A percentile compares a stretch with the other conserved stretches of the same genome.
Conservation (phyloP, 2,113 vertebrate species). For the Taxidea taxus region DNA sequence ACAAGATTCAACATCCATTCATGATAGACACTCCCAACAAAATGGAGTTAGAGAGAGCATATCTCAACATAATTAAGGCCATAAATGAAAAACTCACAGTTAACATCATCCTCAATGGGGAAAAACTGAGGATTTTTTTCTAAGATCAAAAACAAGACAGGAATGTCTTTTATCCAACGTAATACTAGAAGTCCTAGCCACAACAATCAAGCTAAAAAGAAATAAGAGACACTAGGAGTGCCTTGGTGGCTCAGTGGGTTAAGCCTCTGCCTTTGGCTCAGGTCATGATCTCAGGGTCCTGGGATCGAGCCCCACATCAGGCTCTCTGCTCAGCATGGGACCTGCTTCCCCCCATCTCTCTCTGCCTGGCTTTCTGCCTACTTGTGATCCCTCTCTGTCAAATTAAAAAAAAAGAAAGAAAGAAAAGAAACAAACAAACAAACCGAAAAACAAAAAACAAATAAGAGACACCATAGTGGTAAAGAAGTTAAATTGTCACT, state of each 20-base stretch:
- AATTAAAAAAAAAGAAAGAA: too few relatives aligned
- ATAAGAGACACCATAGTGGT: not conserved
- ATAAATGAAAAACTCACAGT: not conserved
- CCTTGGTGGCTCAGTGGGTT: too few relatives aligned
- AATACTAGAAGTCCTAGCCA: not conserved
- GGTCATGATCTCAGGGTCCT: too few relatives aligned
- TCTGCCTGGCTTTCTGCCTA: too few relatives aligned
- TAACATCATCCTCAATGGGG: not conserved
- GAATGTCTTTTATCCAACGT: not conserved
- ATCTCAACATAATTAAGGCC: not conserved
- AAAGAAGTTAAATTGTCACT: not conserved
- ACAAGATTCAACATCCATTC: not conserved
- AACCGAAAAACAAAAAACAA: not conserved
- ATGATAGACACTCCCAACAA: not conserved
- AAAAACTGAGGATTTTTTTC: not conserved
- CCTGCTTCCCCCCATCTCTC: too few relatives aligned
- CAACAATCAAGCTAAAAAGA: not conserved
- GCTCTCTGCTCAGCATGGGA: too few relatives aligned
- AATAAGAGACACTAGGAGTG: not conserved
- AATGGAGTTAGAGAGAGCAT: not conserved
- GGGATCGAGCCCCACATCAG: too few relatives aligned
- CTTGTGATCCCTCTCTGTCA: too few relatives aligned
- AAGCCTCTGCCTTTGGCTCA: too few relatives aligned
- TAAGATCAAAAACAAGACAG: not conserved
- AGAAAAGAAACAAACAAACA: too few relatives aligned